These are phyloP conservation scores for Macrobrachium rosenbergii DNA, from an alignment of 1,140 invertebrate genomes.

Conservation along the genomic window DNA sequence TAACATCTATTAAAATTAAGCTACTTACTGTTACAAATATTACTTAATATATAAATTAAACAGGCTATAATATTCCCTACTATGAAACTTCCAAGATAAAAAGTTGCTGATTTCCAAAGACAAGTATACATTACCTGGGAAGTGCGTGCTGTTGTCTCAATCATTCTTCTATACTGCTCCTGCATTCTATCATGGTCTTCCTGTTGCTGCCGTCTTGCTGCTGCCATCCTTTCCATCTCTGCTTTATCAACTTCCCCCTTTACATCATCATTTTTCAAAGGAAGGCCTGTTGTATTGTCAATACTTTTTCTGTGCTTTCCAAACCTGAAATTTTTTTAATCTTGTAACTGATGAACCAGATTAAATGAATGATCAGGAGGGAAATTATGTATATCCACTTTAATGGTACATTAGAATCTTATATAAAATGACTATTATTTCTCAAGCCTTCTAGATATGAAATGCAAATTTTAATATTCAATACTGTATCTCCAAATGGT, in stretches of 20 bases:
- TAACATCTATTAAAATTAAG: background rate
- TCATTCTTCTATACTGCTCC: conserved; percentile 68
- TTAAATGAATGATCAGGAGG: background rate
- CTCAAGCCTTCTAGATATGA: too few species aligned
- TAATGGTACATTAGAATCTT: too few species aligned
- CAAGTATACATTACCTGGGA: conserved; percentile 25
- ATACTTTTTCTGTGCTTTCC: conserved; percentile 82
- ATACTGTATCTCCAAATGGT: too few species aligned
- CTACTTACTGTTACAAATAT: background rate
- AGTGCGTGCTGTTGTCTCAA: conserved; percentile 37
- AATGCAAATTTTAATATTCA: too few species aligned
- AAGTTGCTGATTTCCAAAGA: background rate
- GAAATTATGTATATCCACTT: too few species aligned
- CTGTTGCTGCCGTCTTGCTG: conserved; percentile 69
- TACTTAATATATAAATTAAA: background rate
- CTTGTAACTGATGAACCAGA: background rate
- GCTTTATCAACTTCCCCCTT: conserved; percentile 41
- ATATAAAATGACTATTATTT: too few species aligned
- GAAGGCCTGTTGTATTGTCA: conserved; percentile 70
- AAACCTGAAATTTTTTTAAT: conserved; percentile 72
- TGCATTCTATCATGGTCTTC: conserved; percentile 65
- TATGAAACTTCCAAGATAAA: background rate
- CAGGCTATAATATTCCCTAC: too few species aligned
- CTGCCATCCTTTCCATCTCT: conserved; percentile 50
- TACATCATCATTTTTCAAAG: conserved; percentile 17